Conservation (phyloP, 2,113 vertebrate genomes). For the Oryzias javanicus region DNA sequence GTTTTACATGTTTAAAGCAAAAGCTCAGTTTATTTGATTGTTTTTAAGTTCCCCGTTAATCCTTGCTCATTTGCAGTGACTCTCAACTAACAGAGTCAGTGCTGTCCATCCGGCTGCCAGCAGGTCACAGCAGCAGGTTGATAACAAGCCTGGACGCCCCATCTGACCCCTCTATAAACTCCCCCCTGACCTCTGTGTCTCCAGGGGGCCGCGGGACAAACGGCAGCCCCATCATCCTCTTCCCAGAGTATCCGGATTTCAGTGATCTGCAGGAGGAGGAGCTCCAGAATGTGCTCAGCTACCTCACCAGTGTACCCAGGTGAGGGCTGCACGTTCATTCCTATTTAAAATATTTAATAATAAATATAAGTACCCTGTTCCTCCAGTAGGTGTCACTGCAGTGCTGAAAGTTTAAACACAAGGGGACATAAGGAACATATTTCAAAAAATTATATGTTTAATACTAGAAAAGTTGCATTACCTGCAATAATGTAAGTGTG, state of each 20-base stretch:
- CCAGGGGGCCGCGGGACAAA: conserved; percentile 88
- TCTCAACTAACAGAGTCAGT: no score
- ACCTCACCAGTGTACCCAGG: conserved; percentile 92
- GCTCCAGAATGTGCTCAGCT: conserved; percentile 88
- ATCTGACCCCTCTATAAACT: conserved; percentile 12
- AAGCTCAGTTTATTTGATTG: no score
- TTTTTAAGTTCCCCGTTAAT: background rate
- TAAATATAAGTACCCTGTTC: background rate
- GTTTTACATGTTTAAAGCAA: no score
- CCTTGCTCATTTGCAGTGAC: background rate
- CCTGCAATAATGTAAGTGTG: no score
- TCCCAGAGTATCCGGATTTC: conserved; percentile 92
- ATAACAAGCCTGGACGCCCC: background rate
- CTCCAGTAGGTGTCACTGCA: conserved; percentile 47
- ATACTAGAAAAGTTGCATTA: no score
- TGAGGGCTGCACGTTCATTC: conserved; percentile 50
- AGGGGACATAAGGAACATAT: background rate
- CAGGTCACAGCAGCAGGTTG: background rate
- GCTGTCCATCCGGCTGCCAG: background rate
- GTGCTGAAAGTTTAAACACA: background rate
- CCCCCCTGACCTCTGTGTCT: conserved; percentile 22
- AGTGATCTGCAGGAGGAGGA: conserved; percentile 88
- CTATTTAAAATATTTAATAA: no score
- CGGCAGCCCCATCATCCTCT: conserved; percentile 89
- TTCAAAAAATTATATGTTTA: no score